phyloP scores from a whole-genome alignment of 2,113 vertebrate genomes.

The Ctenodactylus gundi region DNA sequence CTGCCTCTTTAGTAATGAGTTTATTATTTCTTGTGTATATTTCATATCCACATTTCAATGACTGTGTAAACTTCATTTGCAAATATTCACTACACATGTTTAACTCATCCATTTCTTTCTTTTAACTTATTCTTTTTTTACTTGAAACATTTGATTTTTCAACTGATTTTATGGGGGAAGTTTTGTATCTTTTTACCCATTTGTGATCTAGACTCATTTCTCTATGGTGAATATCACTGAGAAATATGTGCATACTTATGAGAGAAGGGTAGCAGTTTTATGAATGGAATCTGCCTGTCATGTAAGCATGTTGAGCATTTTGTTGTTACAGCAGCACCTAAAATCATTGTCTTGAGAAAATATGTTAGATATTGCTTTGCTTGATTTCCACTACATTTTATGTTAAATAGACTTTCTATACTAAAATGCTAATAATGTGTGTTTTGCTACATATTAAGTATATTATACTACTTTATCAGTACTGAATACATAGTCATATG shows the following conservation, averaged over 20 bases:
- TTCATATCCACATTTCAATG: conserved; percentile 43
- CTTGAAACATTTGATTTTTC: conserved; percentile 3
- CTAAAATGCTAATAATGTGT: not conserved
- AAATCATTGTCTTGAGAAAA: conserved; percentile 16
- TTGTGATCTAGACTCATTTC: not conserved
- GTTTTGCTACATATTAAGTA: not conserved
- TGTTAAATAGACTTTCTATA: not conserved
- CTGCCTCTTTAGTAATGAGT: conserved; percentile 51
- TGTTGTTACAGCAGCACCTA: not conserved
- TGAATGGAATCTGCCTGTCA: not conserved
- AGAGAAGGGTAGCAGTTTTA: not conserved
- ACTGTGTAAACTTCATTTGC: conserved; percentile 58
- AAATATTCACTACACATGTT: conserved; percentile 22
- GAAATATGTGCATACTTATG: not conserved
- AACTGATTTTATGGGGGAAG: conserved; percentile 25
- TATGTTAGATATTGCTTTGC: not conserved
- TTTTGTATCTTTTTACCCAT: not conserved
- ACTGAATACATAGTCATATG: not conserved
- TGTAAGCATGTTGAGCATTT: not conserved
- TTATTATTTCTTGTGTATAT: conserved; percentile 64
- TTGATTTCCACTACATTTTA: not conserved
- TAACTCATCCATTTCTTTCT: conserved; percentile 18
- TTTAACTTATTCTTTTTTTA: conserved; percentile 10
- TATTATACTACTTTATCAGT: not conserved
- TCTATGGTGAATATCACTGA: not conserved